phyloP scores from a whole-genome alignment of 2,797 vertebrate species.

The Platyrinchus mystaceus region DNA sequence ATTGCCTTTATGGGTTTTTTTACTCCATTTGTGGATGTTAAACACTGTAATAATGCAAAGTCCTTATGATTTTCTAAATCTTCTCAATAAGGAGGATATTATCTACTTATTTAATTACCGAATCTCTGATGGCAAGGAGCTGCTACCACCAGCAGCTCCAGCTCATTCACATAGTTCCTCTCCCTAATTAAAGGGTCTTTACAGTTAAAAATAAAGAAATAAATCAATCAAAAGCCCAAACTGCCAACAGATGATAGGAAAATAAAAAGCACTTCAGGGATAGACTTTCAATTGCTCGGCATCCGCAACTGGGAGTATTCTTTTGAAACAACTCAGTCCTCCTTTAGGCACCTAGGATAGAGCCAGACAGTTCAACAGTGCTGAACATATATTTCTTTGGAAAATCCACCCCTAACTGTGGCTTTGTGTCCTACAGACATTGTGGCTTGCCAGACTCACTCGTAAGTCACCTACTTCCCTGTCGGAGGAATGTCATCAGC shows the following conservation, averaged over 20 bases:
- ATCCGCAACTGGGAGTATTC: background rate
- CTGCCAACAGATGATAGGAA: background rate
- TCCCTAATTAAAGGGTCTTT: conserved; percentile 58
- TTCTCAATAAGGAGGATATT: conserved; percentile 66
- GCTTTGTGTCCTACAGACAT: conserved; percentile 6
- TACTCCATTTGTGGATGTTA: conserved; percentile 39
- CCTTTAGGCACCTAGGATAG: conserved; percentile 11
- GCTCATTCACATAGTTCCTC: conserved; percentile 19
- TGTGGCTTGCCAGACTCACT: background rate
- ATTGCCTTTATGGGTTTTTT: conserved; percentile 30
- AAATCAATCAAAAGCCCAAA: conserved; percentile 16
- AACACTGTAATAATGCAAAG: conserved; percentile 58
- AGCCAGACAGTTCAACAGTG: conserved; percentile 30
- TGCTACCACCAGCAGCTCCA: conserved; percentile 30
- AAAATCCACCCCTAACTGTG: conserved; percentile 9
- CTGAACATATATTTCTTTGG: background rate
- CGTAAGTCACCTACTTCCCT: background rate
- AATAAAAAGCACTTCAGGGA: background rate
- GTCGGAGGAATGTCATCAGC: background rate
- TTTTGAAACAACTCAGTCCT: conserved; percentile 22
- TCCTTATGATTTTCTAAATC: conserved; percentile 68
- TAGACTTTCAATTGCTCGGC: conserved; percentile 38
- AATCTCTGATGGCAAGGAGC: conserved; percentile 46
- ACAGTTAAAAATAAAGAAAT: conserved; percentile 37
- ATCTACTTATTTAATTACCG: conserved; percentile 67